Base-by-base conservation (phyloP, 2,888 invertebrate genomes). In the Diadromus collaris region DNA sequence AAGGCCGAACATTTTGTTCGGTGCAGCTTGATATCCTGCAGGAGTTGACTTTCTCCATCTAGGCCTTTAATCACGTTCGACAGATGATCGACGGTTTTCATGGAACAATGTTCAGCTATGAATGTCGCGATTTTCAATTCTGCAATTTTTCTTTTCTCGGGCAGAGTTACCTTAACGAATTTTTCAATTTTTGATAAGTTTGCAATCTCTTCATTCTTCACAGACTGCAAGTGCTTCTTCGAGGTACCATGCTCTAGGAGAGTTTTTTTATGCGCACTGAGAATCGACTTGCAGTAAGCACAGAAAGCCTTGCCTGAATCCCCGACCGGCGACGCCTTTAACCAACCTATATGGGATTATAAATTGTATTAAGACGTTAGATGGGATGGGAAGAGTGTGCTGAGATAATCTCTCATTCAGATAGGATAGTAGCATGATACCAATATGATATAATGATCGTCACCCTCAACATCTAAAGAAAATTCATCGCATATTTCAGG, bases 181-280 rank as follows among this genome's bases (percentile, higher is more conserved):
- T 56, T 56, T 2, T 68, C 41, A 5, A 68, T 24, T n/a, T 68
- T 68, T 6, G 54, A 16, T 7, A 34, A 38, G 0, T 10, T 54
- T 13, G 0, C 38, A 1, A 67, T 27, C 3, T 51, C 4, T 3
- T 54, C 16, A 13, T 67, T 10, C n/a, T 54, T 2, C 2, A 38
- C 51, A 38, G 2, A 56, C 19, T 68, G 44, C 2, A 69, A 48
- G 78, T 86, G 87, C 73, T 86, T 86, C 56, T 85, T 79, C 48
- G 83, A 81, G 32, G 65, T 72, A 24, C 83, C 81, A 72, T 86
- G 86, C 46, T 60, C 81, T 44, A 78, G 6, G 16, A 86, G 76
- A 51, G 80, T 82, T 71, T 84, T 86, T 81, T 85, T 85, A 58
- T 86, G 84, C 2, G 84, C 84, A 79, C 72, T 77, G 48, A 87